Conservation (phyloP, 1,140 invertebrate species). For the Trichoplusia ni region DNA sequence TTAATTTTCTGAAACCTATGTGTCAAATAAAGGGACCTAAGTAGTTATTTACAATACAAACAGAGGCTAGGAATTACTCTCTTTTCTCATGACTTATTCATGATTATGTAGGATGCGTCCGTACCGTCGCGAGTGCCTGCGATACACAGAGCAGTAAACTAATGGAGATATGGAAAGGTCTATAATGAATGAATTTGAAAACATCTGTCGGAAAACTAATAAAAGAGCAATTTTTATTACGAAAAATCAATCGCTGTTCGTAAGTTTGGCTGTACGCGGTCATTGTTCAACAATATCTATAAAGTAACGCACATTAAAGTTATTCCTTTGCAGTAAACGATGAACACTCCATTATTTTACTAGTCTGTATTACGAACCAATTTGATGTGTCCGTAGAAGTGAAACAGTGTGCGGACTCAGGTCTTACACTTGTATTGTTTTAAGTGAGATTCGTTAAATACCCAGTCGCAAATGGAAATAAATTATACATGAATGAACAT, state of each 20-base stretch:
- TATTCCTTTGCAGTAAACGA: background rate
- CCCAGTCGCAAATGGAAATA: constrained; percentile 71
- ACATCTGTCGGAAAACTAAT: background rate
- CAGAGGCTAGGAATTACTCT: background rate
- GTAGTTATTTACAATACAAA: constrained; percentile 13
- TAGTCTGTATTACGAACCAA: background rate
- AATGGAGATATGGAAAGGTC: background rate
- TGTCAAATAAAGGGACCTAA: constrained; percentile 22
- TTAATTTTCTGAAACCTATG: constrained; percentile 15
- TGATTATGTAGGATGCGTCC: constrained; percentile 1
- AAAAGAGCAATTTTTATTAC: background rate
- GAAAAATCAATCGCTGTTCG: too few species aligned
- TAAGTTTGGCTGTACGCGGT: background rate
- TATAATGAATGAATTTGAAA: background rate
- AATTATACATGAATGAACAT: constrained; percentile 59
- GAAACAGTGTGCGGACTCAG: constrained; percentile 35
- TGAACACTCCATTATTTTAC: constrained; percentile 1
- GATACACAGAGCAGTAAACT: constrained; percentile 7
- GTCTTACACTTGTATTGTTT: constrained; percentile 26
- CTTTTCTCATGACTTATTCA: background rate
- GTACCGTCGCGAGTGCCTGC: constrained; percentile 4
- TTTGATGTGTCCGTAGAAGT: constrained; percentile 38
- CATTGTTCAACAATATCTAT: background rate
- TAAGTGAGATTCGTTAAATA: constrained; percentile 60
- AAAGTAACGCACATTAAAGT: background rate